Evolutionary conservation across 2,113 vertebrate genomes (phyloP).

Genomic region (Gila orcuttii): DNA sequence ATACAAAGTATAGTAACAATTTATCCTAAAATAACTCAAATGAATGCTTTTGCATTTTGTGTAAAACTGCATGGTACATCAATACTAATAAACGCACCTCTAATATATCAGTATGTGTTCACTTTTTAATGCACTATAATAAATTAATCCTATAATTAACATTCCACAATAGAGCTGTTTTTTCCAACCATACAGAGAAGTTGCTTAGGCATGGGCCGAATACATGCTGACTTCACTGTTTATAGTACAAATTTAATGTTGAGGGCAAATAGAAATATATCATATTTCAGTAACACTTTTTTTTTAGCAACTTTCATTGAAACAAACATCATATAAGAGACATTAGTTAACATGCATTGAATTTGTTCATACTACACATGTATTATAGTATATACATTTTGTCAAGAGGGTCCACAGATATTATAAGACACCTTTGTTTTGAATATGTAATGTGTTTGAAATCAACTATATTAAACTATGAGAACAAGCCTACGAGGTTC

Average conservation of each 20-base stretch:
- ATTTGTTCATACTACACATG: background rate
- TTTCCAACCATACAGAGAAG: background rate
- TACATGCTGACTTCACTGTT: background rate
- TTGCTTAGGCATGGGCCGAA: background rate
- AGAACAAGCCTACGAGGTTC: background rate
- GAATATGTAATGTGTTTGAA: background rate
- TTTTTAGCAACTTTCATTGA: background rate
- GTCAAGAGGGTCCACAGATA: no score
- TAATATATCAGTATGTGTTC: background rate
- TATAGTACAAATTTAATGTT: background rate
- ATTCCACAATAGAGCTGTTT: background rate
- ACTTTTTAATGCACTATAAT: background rate
- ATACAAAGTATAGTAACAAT: background rate
- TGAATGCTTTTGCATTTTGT: background rate
- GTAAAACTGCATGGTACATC: background rate
- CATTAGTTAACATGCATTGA: background rate
- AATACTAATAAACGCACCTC: background rate
- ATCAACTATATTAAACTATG: background rate
- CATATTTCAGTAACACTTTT: background rate
- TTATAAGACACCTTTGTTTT: background rate
- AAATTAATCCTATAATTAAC: no score
- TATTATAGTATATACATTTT: no score
- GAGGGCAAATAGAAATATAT: background rate
- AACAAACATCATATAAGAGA: background rate
- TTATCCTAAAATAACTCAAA: background rate